Percentiles rank a stretch among this genome's conserved stretches.
Evolutionary conservation across 30 jellyfish, hydroid and myxozoan genomes (phyloP).

Genomic region (Turritopsis dohrnii): DNA sequence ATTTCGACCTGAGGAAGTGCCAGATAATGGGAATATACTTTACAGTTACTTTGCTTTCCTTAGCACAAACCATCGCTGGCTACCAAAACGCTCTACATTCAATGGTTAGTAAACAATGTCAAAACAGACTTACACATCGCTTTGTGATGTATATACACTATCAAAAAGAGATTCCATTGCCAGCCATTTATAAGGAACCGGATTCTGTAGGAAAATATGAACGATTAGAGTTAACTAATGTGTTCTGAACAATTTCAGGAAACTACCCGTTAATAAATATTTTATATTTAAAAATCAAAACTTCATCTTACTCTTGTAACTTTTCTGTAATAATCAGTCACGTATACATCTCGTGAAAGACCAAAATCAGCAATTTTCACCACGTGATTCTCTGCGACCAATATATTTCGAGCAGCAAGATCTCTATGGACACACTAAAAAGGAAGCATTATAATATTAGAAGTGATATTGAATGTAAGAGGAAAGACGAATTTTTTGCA

Average conservation of each 20-base stretch:
- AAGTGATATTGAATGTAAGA: background rate
- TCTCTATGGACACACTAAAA: conserved; percentile 97
- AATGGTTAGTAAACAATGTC: too few relatives aligned
- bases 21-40: too few relatives aligned
- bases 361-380: conserved; percentile 97
- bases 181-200: background rate
- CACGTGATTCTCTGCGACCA: conserved; percentile 82
- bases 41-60: too few relatives aligned
- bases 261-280: too few relatives aligned
- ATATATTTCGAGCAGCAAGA: conserved; percentile 92
- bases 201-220: background rate
- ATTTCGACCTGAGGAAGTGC: too few relatives aligned
- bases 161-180: background rate
- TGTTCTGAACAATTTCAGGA: background rate
- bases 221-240: background rate
- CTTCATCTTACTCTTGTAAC: conserved; percentile 58
- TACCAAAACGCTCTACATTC: too few relatives aligned
- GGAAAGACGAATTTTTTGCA: background rate
- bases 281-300: too few relatives aligned
- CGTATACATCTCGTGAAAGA: conserved; percentile 88
- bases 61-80: too few relatives aligned
- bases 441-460: background rate
- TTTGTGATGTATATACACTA: background rate
- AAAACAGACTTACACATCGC: background rate
- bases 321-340: conserved; percentile 81